A percentile compares a stretch with the other conserved stretches of the same genome.
These are phyloP conservation scores for Egretta garzetta DNA, from an alignment of 2,113 vertebrate species.

Conservation along the genomic window DNA sequence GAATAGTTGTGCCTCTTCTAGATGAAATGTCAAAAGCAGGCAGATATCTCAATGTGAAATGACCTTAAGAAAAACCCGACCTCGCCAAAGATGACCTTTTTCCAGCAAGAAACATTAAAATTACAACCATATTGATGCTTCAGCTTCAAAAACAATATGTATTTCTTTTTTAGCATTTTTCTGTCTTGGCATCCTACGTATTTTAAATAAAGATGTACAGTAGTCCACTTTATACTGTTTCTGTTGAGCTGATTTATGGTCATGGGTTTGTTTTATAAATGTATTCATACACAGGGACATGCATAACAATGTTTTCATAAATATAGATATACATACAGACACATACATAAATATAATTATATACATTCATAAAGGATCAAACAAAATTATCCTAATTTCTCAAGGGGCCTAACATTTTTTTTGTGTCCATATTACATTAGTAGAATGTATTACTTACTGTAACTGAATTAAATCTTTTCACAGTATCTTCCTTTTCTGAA, in stretches of 20 bases:
- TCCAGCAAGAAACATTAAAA: conserved; percentile 76
- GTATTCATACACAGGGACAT: conserved; percentile 4
- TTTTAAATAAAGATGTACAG: conserved; percentile 70
- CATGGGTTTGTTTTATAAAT: conserved; percentile 25
- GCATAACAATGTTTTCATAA: conserved; percentile 63
- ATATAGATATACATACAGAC: conserved; percentile 34
- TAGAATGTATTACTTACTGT: conserved; percentile 68
- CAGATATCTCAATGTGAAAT: conserved; percentile 76
- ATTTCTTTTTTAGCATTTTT: conserved; percentile 45
- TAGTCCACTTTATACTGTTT: conserved; percentile 24
- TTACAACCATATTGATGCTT: conserved; percentile 75
- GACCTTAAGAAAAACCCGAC: conserved; percentile 77
- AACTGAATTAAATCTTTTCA: conserved; percentile 67
- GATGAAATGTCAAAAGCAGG: conserved; percentile 77
- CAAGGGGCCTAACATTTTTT: conserved; percentile 47
- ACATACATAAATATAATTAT: conserved; percentile 42
- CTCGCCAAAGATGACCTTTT: conserved; percentile 77
- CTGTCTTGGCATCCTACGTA: conserved; percentile 47
- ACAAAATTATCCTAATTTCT: conserved; percentile 64
- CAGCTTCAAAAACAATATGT: conserved; percentile 72
- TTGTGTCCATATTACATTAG: conserved; percentile 65
- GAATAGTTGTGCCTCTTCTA: conserved; percentile 70
- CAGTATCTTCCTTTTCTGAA: conserved; percentile 55
- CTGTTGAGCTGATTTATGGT: conserved; percentile 65
- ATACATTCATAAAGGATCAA: conserved; percentile 44